A percentile compares a stretch with the other conserved stretches of the same genome.
These are phyloP conservation scores for Crocuta crocuta DNA, from an alignment of 2,113 vertebrate species.

Conservation along the genomic window DNA sequence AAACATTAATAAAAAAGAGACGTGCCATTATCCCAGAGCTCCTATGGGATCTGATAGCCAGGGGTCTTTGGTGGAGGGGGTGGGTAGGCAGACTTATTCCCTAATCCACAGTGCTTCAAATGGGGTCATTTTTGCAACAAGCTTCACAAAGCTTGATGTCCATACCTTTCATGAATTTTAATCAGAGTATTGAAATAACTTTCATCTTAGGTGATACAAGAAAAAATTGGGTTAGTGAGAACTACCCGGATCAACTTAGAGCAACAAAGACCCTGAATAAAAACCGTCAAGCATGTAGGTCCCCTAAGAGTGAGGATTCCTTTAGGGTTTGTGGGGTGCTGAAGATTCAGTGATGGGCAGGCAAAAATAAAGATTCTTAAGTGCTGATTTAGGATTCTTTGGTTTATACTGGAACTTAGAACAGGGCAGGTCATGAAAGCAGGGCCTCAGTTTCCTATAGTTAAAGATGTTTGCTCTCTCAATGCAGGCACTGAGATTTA, in stretches of 20 bases:
- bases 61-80: neutral
- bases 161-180: neutral
- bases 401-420: neutral
- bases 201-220: neutral
- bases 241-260: neutral
- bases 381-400: neutral
- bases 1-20: no score
- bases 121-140: rapidly evolving
- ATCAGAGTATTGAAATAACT: neutral
- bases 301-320: neutral
- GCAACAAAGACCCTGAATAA: neutral
- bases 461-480: neutral
- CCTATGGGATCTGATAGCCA: neutral
- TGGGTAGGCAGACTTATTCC: rapidly evolving
- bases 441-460: neutral
- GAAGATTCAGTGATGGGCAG: neutral
- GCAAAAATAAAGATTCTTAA: neutral
- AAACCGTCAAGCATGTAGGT: neutral
- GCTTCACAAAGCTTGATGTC: neutral
- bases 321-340: neutral
- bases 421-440: neutral
- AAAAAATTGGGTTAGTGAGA: neutral
- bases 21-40: no score
- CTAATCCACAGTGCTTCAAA: rapidly evolving
- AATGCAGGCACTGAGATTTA: neutral